A percentile compares a stretch with the other conserved stretches of the same genome.
phyloP scores from a whole-genome alignment of 1,140 invertebrate species.

The Drosophila oshimai region DNA sequence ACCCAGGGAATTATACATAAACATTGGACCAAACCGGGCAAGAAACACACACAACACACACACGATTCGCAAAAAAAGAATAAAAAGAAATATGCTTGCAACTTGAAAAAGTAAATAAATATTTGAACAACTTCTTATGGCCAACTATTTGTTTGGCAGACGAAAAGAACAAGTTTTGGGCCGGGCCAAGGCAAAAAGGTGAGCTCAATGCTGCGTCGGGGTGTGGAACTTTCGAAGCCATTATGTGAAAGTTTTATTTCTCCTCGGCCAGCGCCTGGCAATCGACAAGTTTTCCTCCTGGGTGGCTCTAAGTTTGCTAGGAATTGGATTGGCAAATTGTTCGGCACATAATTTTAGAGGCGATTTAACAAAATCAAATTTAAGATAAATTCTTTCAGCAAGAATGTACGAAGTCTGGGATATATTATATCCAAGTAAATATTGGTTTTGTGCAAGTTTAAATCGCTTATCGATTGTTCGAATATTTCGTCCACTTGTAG shows the following conservation, averaged over 20 bases:
- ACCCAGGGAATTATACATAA: constrained; percentile 51
- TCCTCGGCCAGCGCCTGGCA: constrained; percentile 26
- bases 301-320: constrained; percentile 24
- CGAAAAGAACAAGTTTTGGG: constrained; percentile 49
- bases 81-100: constrained; percentile 53
- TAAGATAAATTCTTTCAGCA: constrained; percentile 21
- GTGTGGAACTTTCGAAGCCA: constrained; percentile 43
- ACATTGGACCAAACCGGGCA: constrained; percentile 32
- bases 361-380: constrained; percentile 65
- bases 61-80: neutral
- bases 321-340: constrained; percentile 68
- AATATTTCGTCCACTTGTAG: too few relatives aligned
- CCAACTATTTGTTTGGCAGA: constrained; percentile 66
- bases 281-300: constrained; percentile 44
- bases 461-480: neutral
- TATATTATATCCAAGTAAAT: neutral
- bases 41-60: constrained; percentile 13
- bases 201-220: constrained; percentile 36
- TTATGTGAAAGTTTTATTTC: constrained; percentile 60
- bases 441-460: neutral
- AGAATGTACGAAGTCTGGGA: constrained; percentile 3
- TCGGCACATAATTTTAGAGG: constrained; percentile 66
- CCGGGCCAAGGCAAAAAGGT: constrained; percentile 31
- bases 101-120: constrained; percentile 79
- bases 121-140: constrained; percentile 79